Evolutionary conservation across 2,797 vertebrate species (phyloP).

Genomic region (Enteromius trimaculatus): DNA sequence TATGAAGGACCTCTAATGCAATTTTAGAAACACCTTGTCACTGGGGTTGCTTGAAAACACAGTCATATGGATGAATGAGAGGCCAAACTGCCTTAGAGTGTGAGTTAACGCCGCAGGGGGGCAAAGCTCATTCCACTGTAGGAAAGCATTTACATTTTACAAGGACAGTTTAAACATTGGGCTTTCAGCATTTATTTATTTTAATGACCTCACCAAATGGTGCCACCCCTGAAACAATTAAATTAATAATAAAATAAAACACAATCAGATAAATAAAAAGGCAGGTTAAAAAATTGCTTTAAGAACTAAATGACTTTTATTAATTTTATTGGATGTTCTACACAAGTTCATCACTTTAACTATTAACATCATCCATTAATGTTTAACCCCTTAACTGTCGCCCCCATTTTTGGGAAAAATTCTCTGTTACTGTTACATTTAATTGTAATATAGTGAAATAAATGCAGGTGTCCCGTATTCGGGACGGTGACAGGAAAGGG

Average conservation of each 20-base stretch:
- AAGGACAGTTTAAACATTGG: conserved; percentile 3
- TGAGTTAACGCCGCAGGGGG: conserved; percentile 37
- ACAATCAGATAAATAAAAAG: not conserved
- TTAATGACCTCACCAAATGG: not conserved
- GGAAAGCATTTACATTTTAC: conserved; percentile 28
- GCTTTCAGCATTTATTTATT: not conserved
- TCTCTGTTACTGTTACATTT: too few relatives aligned
- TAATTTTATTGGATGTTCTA: not conserved
- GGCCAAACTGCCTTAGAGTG: conserved; percentile 14
- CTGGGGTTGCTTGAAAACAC: conserved; percentile 67
- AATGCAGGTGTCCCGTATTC: too few relatives aligned
- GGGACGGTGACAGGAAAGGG: too few relatives aligned
- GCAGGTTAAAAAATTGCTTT: not conserved
- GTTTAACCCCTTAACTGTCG: too few relatives aligned
- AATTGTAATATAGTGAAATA: too few relatives aligned
- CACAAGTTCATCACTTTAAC: not conserved
- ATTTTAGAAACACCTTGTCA: conserved; percentile 84
- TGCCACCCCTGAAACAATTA: conserved; percentile 1
- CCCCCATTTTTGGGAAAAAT: too few relatives aligned
- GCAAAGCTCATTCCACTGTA: not conserved
- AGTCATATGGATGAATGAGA: conserved; percentile 40
- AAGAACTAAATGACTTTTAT: not conserved
- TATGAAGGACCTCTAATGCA: conserved; percentile 82
- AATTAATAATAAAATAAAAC: not conserved
- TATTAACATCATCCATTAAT: not conserved